These are phyloP conservation scores for Loripinus fragilis DNA, from an alignment of 2,888 invertebrate species.

Conservation along the genomic window DNA sequence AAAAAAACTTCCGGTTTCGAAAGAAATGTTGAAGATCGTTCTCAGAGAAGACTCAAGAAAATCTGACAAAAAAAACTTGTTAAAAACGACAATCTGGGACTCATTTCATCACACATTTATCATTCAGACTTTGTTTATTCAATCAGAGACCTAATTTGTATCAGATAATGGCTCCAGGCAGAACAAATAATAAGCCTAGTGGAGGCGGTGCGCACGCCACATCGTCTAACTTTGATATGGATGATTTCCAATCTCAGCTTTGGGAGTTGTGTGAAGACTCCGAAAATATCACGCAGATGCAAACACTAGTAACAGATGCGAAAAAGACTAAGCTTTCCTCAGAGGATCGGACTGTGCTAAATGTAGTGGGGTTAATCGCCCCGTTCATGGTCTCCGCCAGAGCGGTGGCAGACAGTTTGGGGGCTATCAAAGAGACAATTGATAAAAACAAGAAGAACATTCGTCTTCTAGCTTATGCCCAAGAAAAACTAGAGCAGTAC, in stretches of 20 bases:
- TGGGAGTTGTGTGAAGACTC: not conserved
- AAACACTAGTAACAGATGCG: not conserved
- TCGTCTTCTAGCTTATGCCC: not conserved
- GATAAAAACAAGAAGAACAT: not conserved
- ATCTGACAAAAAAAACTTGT: not conserved
- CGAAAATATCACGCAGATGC: not conserved
- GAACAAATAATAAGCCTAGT: not conserved
- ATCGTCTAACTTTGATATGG: not conserved
- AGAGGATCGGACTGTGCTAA: not conserved
- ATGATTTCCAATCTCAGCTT: not conserved
- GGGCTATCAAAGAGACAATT: not conserved
- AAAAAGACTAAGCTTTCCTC: not conserved
- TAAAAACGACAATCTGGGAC: not conserved
- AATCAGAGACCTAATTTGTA: not conserved
- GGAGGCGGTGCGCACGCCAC: not conserved
- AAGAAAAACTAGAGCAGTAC: slow-evolving; percentile 9
- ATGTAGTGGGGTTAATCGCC: not conserved
- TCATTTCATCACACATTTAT: not conserved
- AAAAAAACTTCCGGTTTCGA: not conserved
- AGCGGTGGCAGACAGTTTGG: not conserved
- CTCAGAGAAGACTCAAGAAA: not conserved
- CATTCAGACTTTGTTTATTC: not conserved
- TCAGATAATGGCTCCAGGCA: slow-evolving; percentile 1
- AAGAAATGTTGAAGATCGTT: not conserved
- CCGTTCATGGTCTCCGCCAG: slow-evolving; percentile 6